These are phyloP conservation scores for Albula goreensis DNA, from an alignment of 2,113 vertebrate genomes.

Conservation along the genomic window DNA sequence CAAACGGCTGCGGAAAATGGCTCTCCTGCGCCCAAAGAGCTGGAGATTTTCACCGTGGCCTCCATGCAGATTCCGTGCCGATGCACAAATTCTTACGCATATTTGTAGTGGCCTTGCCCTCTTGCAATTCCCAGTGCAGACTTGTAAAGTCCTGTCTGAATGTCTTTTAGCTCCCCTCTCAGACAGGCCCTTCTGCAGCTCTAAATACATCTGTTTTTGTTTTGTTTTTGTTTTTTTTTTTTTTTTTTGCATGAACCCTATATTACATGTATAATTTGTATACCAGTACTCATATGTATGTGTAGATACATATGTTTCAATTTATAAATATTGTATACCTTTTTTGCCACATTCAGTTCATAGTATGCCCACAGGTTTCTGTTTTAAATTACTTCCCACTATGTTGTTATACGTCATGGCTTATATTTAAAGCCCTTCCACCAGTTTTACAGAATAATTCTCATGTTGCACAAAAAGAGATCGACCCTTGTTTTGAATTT, in stretches of 20 bases:
- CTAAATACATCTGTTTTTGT: constrained; percentile 9
- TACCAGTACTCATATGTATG: constrained; percentile 30
- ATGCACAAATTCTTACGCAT: constrained; percentile 94
- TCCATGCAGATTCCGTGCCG: constrained; percentile 96
- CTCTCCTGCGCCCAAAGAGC: constrained; percentile 81
- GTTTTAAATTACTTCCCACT: constrained; percentile 19
- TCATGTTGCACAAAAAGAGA: constrained; percentile 19
- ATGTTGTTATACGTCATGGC: not conserved
- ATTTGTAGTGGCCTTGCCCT: constrained; percentile 77
- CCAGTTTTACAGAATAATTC: not conserved
- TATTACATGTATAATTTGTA: constrained; percentile 38
- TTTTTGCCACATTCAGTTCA: not conserved
- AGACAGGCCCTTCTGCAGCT: not conserved
- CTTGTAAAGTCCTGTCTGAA: constrained; percentile 20
- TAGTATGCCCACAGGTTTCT: not conserved
- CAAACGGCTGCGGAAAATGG: constrained; percentile 73
- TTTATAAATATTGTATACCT: constrained; percentile 11
- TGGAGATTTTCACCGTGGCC: constrained; percentile 93
- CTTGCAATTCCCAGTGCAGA: constrained; percentile 28
- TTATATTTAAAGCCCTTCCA: not conserved
- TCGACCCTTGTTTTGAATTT: constrained; percentile 34
- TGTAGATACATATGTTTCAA: constrained; percentile 43
- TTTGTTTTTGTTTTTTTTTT: not conserved
- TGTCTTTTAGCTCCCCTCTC: not conserved
- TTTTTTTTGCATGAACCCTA: constrained; percentile 29